Base-by-base conservation (phyloP, 2,797 vertebrate genomes). In the Babyrousa celebensis region DNA sequence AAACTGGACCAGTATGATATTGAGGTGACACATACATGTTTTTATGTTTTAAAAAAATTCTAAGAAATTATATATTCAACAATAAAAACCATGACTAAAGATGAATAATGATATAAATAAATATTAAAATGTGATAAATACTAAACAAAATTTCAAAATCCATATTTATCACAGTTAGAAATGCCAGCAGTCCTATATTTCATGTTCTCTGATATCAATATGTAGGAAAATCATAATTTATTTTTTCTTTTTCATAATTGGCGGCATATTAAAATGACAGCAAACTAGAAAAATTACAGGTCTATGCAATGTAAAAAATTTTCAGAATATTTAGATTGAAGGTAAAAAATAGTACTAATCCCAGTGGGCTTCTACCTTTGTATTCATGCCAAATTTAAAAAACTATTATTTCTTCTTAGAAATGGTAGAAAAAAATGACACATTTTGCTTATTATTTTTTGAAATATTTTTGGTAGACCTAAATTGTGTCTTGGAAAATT, bases 391-490 rank as follows among this genome's bases (percentile, higher is more conserved):
- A 84, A 85, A 48, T 84, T 25, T 68, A 25, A 62, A 62, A 89
- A 74, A 80, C 14, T 56, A 25, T 10, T 29, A 25, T 12, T 67
- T 70, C 36, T 65, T 40, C n/a, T 62, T 27, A 78, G 18, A 85
- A 68, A 12, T 23, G 6, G 52, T 58, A 70, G 6, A 80, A 15
- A 21, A 58, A 58, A 7, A 63, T 80, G 70, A 27, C 3, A 80
- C 14, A 54, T 56, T 85, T 54, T 48, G 84, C 32, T 77, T 21
- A 56, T 62, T 82, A 54, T 79, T 88, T 85, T 89, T 91, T 88
- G 11, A 68, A 94, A 74, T 43, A 7, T 12, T 67, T 58, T 65
- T 67, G 20, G 25, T n/a, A 72, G 84, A 32, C 12, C 15, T 25
- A 54, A 70, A 60, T 10, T 36, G 1, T 10, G 36, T 48, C 5